A percentile compares a stretch with the other conserved stretches of the same genome.
Conservation (phyloP, 2,888 invertebrate genomes). For the Sepioteuthis lessoniana region DNA sequence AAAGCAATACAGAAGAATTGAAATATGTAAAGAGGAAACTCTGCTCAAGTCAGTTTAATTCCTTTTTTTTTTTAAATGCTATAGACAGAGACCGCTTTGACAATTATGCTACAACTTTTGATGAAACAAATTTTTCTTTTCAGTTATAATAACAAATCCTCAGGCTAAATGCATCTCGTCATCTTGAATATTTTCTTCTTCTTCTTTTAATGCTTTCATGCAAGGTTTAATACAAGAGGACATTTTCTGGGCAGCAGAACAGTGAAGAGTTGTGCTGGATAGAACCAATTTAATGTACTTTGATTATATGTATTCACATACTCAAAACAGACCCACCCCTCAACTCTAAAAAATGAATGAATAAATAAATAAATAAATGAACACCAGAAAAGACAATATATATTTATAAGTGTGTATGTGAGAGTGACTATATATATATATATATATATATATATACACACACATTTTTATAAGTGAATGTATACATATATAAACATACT, state of each 20-base stretch:
- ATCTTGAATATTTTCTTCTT: neutral
- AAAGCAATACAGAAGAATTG: neutral
- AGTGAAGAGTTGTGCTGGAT: neutral
- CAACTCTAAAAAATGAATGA: too few species aligned
- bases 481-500: neutral
- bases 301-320: neutral
- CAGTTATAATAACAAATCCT: neutral
- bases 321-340: neutral
- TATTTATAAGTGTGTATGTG: neutral
- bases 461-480: neutral
- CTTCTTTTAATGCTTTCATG: neutral
- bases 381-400: neutral
- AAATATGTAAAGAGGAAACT: neutral
- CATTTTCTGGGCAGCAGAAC: neutral
- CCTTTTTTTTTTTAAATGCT: neutral
- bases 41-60: neutral
- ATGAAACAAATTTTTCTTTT: constrained; percentile 7
- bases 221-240: neutral
- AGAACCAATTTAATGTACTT: neutral
- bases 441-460: neutral
- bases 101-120: neutral
- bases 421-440: neutral
- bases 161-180: neutral
- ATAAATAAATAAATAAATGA: neutral
- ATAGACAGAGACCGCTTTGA: neutral